Percentiles rank a stretch among this genome's conserved stretches.
phyloP scores from a whole-genome alignment of 2,888 invertebrate genomes.

The Ormyrus rosae region DNA sequence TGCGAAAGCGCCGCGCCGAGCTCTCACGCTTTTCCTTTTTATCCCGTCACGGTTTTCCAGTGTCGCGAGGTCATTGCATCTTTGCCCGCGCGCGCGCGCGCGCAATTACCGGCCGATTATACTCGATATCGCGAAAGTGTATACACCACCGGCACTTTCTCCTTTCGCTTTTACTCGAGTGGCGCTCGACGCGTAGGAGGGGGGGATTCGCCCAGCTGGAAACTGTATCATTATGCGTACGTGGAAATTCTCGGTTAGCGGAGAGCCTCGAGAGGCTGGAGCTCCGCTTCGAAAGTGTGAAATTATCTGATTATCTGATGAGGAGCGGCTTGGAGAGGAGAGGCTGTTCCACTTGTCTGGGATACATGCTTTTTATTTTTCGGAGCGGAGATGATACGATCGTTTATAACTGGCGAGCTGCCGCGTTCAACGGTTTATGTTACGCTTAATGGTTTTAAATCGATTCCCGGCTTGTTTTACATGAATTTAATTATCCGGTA shows the following conservation, averaged over 20 bases:
- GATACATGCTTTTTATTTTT: neutral
- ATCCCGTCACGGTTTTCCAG: constrained; percentile 41
- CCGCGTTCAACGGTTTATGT: neutral
- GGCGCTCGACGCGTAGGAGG: neutral
- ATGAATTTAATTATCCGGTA: neutral
- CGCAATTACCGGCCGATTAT: neutral
- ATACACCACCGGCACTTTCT: constrained; percentile 30
- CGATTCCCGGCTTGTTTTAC: neutral
- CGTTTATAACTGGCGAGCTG: neutral
- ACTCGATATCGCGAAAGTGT: neutral
- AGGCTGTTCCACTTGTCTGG: neutral
- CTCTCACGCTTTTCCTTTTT: constrained; percentile 59
- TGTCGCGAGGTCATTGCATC: constrained; percentile 21
- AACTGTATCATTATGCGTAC: no score
- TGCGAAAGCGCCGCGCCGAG: constrained; percentile 53
- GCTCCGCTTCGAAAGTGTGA: neutral
- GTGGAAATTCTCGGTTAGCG: neutral
- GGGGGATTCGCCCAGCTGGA: no score
- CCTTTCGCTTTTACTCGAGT: constrained; percentile 56
- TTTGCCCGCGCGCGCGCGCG: neutral
- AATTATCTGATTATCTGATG: neutral
- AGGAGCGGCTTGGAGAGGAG: constrained; percentile 1
- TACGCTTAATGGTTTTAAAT: neutral
- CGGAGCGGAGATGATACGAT: neutral
- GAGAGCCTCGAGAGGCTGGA: neutral